Evolutionary conservation across 2,113 vertebrate genomes (phyloP).

Genomic region (Pterocles orientalis): DNA sequence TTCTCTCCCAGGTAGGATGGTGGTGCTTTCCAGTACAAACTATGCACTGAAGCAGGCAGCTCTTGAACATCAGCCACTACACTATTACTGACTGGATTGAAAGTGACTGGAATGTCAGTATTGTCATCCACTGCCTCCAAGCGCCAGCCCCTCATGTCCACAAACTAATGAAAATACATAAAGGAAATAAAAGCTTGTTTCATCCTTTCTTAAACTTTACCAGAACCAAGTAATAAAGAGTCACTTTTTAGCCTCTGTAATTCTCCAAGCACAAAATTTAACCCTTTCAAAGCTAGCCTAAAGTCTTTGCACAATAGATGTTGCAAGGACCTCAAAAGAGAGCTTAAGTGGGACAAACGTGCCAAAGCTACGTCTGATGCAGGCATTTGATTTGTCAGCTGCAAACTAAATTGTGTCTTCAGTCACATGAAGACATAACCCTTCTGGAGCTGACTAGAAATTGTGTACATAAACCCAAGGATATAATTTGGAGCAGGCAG

Average conservation of each 20-base stretch:
- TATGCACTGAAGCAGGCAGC: slow-evolving; percentile 76
- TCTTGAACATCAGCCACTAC: slow-evolving; percentile 92
- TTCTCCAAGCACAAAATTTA: background rate
- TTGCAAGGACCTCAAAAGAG: background rate
- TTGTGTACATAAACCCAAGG: background rate
- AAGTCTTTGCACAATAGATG: background rate
- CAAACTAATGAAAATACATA: slow-evolving; percentile 77
- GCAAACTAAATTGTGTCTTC: background rate
- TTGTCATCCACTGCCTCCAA: slow-evolving; percentile 77
- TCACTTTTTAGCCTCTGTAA: background rate
- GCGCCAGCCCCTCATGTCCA: slow-evolving; percentile 88
- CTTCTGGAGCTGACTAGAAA: background rate
- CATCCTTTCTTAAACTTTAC: background rate
- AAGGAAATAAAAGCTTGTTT: background rate
- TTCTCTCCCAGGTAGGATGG: slow-evolving; percentile 87
- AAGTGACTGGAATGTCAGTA: slow-evolving; percentile 78
- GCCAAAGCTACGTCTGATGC: background rate
- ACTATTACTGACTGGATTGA: slow-evolving; percentile 86
- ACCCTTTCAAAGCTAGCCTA: background rate
- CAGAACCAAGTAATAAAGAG: background rate
- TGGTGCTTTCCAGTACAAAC: slow-evolving; percentile 89
- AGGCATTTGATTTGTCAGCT: background rate
- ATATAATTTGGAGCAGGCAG: background rate
- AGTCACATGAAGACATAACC: background rate
- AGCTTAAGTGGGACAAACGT: background rate